Evolutionary conservation across 2,888 invertebrate species (phyloP), one percentile per base, ranked within the genome.

Genomic region (Melipona beecheii): DNA sequence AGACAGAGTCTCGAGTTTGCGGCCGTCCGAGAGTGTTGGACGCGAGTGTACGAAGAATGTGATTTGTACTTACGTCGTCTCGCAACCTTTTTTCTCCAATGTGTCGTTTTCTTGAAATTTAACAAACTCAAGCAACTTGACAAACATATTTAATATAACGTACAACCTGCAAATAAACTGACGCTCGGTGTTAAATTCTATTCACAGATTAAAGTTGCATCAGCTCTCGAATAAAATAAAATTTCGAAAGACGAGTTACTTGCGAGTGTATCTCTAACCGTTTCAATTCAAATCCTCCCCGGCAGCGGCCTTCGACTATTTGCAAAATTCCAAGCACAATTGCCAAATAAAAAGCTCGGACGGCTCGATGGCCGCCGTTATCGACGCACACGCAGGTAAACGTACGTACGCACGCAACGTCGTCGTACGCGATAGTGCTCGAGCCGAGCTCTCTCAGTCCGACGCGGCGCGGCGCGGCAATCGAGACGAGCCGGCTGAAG

Each of bases 401-500:
- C 73, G 6, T 11, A 17, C n/a, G 9, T 43, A 52, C 68, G 49
- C 4, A 31, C 31, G 31, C 77, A 50, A 43, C 4, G 31, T 15
- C n/a, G 21, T 43, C 21, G n/a, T n/a, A n/a, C 43, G 54, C 58
- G 58, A 68, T 21, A 66, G 71, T 58, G 58, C 74, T 82, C 52
- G 75, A 78, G 62, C 70, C 74, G 75, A 58, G 71, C 36, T 71
- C 77, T 74, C 77, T 74, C 70, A 70, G 83, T 70, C 77, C 83
- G 50, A 74, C 27, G 31, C 54, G 52, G 36, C 36, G 36, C 9
- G 74, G 66, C 71, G 83, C 58, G 78, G 78, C 84, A 83, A 84
- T 74, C 83, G 84, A 84, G 84, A 84, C 83, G 84, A 81, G 76
- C 17, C 69, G 81, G 72, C 62, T 74, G 78, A 62, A 81, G 79